Evolutionary conservation across 1,140 invertebrate species (phyloP).

Genomic region (Drosophila bocqueti): DNA sequence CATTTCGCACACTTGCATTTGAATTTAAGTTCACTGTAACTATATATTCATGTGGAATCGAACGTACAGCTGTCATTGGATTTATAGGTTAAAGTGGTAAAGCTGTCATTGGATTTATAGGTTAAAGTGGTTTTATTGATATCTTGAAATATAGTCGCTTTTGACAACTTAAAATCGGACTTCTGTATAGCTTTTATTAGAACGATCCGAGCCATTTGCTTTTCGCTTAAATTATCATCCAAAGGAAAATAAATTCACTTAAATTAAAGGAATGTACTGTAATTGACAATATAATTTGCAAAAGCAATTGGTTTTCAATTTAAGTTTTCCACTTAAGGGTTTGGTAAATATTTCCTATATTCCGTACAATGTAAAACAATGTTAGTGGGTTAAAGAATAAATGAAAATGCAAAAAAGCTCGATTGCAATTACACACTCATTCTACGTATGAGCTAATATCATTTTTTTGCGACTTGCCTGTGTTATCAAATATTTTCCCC

Average conservation of each 20-base stretch:
- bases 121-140: neutral
- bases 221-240: too few relatives aligned
- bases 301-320: neutral
- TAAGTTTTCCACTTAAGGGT: neutral
- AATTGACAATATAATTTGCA: neutral
- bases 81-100: neutral
- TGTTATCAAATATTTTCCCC: slow-evolving; percentile 54
- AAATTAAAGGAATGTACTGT: neutral
- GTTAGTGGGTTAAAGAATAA: slow-evolving; percentile 11
- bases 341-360: neutral
- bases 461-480: slow-evolving; percentile 33
- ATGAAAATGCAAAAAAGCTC: slow-evolving; percentile 3
- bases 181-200: neutral
- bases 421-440: slow-evolving; percentile 35
- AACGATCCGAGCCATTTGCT: neutral
- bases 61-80: too few relatives aligned
- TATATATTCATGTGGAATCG: neutral
- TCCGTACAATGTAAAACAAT: too few relatives aligned
- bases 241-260: neutral
- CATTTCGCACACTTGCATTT: neutral
- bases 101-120: too few relatives aligned
- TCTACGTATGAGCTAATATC: slow-evolving; percentile 57
- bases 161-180: neutral
- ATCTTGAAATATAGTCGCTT: neutral
- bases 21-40: neutral